Percentiles rank a stretch among this genome's conserved stretches.
Evolutionary conservation across 2,888 invertebrate species (phyloP).

Genomic region (Sminthurinus aureus): DNA sequence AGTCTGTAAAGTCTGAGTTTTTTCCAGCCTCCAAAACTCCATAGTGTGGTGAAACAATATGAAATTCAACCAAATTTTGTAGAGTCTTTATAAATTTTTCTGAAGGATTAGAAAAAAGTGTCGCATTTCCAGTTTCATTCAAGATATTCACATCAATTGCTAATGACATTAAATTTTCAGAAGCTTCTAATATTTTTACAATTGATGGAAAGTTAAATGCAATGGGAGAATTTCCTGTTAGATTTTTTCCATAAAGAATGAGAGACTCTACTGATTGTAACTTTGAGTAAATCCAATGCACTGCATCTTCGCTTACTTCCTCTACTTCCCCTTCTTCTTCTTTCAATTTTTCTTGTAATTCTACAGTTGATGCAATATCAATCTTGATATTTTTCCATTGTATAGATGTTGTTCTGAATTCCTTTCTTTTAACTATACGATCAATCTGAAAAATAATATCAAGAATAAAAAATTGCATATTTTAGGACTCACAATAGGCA

Average conservation of each 20-base stretch:
- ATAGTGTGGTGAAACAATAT: not conserved
- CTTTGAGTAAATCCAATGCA: not conserved
- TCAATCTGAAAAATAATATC: too few species aligned
- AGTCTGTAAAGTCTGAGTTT: not conserved
- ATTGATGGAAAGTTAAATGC: not conserved
- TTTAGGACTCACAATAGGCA: too few species aligned
- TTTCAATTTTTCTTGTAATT: not conserved
- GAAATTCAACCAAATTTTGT: conserved; percentile 12
- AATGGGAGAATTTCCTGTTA: too few species aligned
- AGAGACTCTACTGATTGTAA: conserved; percentile 11
- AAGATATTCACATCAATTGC: conserved; percentile 4
- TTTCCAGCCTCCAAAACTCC: not conserved
- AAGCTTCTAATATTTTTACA: not conserved
- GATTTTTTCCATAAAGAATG: not conserved
- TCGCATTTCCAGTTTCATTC: not conserved
- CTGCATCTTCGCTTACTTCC: not conserved
- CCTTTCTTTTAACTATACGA: not conserved
- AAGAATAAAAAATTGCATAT: too few species aligned
- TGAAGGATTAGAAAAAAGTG: not conserved
- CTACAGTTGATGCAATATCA: too few species aligned
- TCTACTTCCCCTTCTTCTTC: not conserved
- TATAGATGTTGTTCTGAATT: not conserved
- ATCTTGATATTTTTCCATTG: conserved; percentile 21
- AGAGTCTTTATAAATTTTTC: not conserved
- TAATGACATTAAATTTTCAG: not conserved